A percentile compares a stretch with the other conserved stretches of the same genome.
phyloP scores from a whole-genome alignment of 1,140 invertebrate genomes.

The Drosophila arawakana region DNA sequence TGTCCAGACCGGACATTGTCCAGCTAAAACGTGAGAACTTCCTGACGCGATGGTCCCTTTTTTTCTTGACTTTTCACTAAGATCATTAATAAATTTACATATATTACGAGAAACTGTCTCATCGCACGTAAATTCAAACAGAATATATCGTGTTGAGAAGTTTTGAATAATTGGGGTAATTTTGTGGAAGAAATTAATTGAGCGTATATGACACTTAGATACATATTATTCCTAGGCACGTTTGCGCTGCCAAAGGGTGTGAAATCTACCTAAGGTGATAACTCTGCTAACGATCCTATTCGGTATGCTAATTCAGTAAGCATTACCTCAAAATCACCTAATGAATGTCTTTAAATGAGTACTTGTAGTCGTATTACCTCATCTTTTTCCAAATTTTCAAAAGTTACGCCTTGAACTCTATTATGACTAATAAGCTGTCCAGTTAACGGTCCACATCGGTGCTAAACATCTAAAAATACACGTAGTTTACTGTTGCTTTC shows the following conservation, averaged over 20 bases:
- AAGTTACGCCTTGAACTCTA: slow-evolving; percentile 20
- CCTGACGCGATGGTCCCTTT: slow-evolving; percentile 21
- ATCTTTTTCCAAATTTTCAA: slow-evolving; percentile 3
- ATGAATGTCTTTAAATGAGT: not conserved
- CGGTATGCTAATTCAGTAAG: slow-evolving; percentile 15
- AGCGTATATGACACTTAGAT: slow-evolving; percentile 36
- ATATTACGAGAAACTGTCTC: slow-evolving; percentile 32
- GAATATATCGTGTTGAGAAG: slow-evolving; percentile 18
- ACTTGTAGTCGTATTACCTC: slow-evolving; percentile 28
- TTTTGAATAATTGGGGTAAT: slow-evolving; percentile 66
- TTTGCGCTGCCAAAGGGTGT: slow-evolving; percentile 35
- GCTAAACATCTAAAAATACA: slow-evolving; percentile 57
- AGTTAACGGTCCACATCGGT: slow-evolving; percentile 56
- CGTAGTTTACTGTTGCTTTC: slow-evolving; percentile 71
- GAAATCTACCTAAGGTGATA: slow-evolving; percentile 31
- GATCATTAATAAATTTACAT: slow-evolving; percentile 70
- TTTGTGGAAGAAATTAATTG: slow-evolving; percentile 76
- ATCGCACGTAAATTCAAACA: slow-evolving; percentile 41
- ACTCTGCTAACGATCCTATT: slow-evolving; percentile 6
- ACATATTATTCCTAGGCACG: not conserved
- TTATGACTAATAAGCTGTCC: slow-evolving; percentile 41
- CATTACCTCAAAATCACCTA: not conserved
- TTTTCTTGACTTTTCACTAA: slow-evolving; percentile 54
- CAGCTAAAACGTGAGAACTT: slow-evolving; percentile 72
- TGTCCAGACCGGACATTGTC: slow-evolving; percentile 64